Conservation (phyloP, 2,113 vertebrate species). For the Crotalus viridis region DNA sequence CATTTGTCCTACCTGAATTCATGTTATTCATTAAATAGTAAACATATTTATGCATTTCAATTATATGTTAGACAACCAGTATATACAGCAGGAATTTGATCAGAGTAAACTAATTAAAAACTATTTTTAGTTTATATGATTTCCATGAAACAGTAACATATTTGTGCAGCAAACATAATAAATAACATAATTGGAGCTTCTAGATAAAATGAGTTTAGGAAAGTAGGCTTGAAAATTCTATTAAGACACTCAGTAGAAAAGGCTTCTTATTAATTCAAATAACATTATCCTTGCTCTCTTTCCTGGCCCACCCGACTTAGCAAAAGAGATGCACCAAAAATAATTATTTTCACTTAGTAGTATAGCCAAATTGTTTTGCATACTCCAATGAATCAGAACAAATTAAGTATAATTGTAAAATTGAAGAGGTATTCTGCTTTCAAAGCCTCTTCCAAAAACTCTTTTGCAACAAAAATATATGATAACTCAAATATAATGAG, state of each 20-base stretch:
- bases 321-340: neutral
- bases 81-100: neutral
- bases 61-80: neutral
- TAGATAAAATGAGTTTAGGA: neutral
- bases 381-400: slow-evolving; percentile 1
- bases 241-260: neutral
- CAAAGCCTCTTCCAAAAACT: neutral
- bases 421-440: neutral
- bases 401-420: neutral
- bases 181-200: neutral
- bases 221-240: neutral
- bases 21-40: neutral
- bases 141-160: neutral
- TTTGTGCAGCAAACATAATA: neutral
- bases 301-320: neutral
- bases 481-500: neutral
- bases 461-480: neutral
- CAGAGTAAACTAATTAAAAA: neutral
- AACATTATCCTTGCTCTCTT: neutral
- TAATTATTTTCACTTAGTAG: slow-evolving; percentile 3
- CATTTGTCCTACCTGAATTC: neutral
- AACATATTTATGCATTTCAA: neutral
- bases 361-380: neutral
- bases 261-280: neutral
- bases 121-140: neutral